Evolutionary conservation across 1,140 invertebrate species (phyloP), one percentile per base, ranked within the genome.

Genomic region (Teleogryllus occipitalis): DNA sequence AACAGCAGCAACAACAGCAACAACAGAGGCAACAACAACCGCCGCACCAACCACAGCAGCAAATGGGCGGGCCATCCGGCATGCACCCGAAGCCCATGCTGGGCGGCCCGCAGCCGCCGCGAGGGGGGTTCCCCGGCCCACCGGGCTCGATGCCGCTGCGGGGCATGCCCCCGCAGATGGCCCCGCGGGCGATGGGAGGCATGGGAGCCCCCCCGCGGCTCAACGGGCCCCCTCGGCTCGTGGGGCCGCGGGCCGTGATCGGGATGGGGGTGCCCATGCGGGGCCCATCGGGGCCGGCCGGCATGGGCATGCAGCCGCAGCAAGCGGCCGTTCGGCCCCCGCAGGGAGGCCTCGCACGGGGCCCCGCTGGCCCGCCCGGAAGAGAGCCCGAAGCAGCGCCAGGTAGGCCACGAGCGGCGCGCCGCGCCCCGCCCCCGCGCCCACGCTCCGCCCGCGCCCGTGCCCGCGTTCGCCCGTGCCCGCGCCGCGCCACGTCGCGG

Each of bases 1-100:
- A 79, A 49, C 81, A 80, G 79, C 79, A 80, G 76, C 78, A 82
- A 15, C 79, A 82, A 48, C 76, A 80, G 46, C 82, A 81, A 75
- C 80, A 79, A 47, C 79, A 82, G 48, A 72, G 79, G 46, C 49
- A 8, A 54, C 82, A 80, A 75, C 80, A 79, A 22, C 82, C 81
- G 21, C 81, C 54, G 47, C 79, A 49, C 75, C 49, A 8, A 54
- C 49, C 49, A 54, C 49, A 54, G 65, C 76, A 80, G 21, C 80
- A 75, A 72, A 77, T 76, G 76, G 80, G 78, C 39, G 47, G 10
- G 12, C 12, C 27, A 22, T 72, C 39, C 72, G 22, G 49, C 8
- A 75, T 76, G 48, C 73, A 22, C 46, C 79, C 79, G 8, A 73
- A n/a, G 47, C 79, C 74, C 74, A 75, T 72, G 49, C 79, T 80